Evolutionary conservation across 2,113 vertebrate genomes (phyloP).

Genomic region (Antennarius striatus): DNA sequence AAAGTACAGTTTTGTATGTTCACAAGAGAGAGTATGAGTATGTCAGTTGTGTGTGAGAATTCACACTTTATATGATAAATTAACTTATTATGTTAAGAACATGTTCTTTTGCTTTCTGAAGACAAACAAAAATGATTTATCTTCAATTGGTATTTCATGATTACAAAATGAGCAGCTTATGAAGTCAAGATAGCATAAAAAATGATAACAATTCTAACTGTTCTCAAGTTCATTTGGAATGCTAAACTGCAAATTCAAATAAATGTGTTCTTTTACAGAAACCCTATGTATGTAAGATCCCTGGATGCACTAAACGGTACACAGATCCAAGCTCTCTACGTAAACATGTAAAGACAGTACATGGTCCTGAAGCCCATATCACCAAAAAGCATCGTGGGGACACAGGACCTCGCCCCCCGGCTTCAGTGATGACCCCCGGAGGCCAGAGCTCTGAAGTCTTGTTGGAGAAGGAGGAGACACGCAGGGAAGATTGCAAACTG

Average conservation of each 20-base stretch:
- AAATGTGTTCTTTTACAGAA: constrained; percentile 80
- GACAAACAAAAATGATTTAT: too few species aligned
- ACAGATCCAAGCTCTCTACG: constrained; percentile 95
- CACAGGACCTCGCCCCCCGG: constrained; percentile 75
- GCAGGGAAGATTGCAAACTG: constrained; percentile 88
- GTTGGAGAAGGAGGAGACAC: constrained; percentile 86
- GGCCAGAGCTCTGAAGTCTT: constrained; percentile 81
- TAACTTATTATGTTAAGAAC: too few species aligned
- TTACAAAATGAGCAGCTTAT: too few species aligned
- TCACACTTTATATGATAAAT: too few species aligned
- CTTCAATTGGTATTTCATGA: too few species aligned
- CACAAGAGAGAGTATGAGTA: too few species aligned
- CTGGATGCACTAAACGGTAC: constrained; percentile 96
- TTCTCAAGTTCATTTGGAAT: background rate
- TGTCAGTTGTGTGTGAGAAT: too few species aligned
- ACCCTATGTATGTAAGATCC: constrained; percentile 96
- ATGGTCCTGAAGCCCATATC: constrained; percentile 95
- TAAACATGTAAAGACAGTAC: constrained; percentile 96
- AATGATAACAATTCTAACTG: too few species aligned
- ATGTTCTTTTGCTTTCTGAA: too few species aligned
- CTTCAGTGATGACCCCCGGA: constrained; percentile 64
- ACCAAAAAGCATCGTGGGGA: constrained; percentile 96
- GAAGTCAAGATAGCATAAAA: too few species aligned
- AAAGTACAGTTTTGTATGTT: too few species aligned
- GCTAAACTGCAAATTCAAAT: background rate